Evolutionary conservation across 2,888 invertebrate species (phyloP).

Genomic region (Tolmerus cingulatus): DNA sequence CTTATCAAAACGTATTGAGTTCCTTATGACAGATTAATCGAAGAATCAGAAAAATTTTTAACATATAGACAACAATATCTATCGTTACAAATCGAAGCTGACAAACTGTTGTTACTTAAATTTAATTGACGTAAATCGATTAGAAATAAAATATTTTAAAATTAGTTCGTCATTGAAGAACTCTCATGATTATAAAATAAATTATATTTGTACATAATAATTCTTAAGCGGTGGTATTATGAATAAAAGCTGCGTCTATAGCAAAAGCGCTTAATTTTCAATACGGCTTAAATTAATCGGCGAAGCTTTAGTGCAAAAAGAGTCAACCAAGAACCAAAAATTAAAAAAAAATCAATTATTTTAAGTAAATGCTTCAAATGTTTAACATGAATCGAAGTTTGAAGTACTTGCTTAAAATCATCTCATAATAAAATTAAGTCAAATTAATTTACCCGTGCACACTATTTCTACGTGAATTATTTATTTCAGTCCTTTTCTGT

Average conservation of each 20-base stretch:
- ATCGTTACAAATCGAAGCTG: too few species aligned
- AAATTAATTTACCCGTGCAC: slow-evolving; percentile 66
- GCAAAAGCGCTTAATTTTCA: background rate
- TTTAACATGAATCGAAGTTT: background rate
- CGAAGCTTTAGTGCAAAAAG: background rate
- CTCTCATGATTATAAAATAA: background rate
- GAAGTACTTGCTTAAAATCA: slow-evolving; percentile 10
- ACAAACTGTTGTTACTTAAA: too few species aligned
- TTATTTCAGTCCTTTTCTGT: slow-evolving; percentile 61
- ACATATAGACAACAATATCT: too few species aligned
- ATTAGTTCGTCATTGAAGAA: too few species aligned
- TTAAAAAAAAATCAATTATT: background rate
- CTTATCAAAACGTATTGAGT: too few species aligned
- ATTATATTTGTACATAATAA: background rate
- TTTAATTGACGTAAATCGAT: background rate
- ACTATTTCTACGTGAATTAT: slow-evolving; percentile 68
- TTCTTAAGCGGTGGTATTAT: background rate
- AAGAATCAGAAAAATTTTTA: too few species aligned
- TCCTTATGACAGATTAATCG: too few species aligned
- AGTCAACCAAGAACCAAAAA: background rate
- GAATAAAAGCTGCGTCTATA: background rate
- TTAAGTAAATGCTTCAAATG: background rate
- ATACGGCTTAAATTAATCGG: background rate
- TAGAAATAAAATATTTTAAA: too few species aligned
- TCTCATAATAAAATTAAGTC: slow-evolving; percentile 33